Evolutionary conservation across 1,140 invertebrate genomes (phyloP).

Genomic region (Saccostrea glomerata): DNA sequence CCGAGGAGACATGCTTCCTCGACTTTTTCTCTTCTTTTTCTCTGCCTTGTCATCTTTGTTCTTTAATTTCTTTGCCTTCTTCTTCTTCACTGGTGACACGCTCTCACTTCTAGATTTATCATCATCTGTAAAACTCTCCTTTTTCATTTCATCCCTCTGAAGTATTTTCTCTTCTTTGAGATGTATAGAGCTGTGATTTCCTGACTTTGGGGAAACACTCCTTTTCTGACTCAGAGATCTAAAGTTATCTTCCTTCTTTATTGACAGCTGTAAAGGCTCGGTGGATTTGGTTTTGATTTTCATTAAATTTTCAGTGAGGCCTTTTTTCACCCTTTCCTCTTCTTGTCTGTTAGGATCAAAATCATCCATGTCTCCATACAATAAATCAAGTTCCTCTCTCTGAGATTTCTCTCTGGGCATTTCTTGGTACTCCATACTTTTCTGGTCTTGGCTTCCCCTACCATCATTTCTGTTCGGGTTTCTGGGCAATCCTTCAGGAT

Average conservation of each 20-base stretch:
- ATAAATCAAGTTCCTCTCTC: background rate
- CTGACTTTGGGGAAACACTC: background rate
- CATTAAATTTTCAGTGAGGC: conserved; percentile 23
- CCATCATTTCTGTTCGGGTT: background rate
- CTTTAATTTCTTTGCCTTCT: conserved; percentile 40
- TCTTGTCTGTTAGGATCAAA: background rate
- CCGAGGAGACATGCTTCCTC: background rate
- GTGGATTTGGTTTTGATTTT: background rate
- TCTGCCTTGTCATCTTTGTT: conserved; percentile 21
- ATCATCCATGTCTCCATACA: background rate
- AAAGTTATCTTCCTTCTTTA: background rate
- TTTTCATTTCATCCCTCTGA: conserved; percentile 27
- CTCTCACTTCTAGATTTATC: conserved; percentile 18
- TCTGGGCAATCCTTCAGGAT: background rate
- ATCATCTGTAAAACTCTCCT: background rate
- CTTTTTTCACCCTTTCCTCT: conserved; percentile 13
- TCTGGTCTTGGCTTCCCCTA: background rate
- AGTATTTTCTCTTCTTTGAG: conserved; percentile 23
- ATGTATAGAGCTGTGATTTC: background rate
- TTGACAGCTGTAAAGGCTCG: background rate
- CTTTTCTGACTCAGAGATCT: background rate
- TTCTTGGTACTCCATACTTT: background rate
- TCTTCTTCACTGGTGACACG: conserved; percentile 2
- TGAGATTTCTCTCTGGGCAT: background rate
- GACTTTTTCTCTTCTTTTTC: conserved; percentile 10